Evolutionary conservation across 30 jellyfish, hydroid and myxozoan species (phyloP).

Genomic region (Mastigias papua): DNA sequence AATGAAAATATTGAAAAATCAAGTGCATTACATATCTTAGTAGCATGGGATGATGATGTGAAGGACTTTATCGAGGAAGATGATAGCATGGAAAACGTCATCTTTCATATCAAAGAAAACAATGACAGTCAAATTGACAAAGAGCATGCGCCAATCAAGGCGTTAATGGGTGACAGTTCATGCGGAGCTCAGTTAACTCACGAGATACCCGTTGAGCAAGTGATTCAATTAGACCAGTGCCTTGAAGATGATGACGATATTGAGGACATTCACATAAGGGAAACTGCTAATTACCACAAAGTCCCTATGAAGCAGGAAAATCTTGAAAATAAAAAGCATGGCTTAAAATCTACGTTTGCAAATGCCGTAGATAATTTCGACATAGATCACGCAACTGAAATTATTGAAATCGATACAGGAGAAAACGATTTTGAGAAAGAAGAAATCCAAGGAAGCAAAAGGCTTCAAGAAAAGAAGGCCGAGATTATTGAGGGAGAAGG

Average conservation of each 20-base stretch:
- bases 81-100: too few relatives aligned
- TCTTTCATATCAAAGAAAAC: too few relatives aligned
- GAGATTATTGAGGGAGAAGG: neutral
- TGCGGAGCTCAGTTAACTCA: neutral
- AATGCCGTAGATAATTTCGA: neutral
- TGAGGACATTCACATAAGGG: neutral
- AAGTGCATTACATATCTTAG: too few relatives aligned
- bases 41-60: too few relatives aligned
- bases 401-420: slow-evolving; percentile 11
- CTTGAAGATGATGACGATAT: neutral
- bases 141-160: too few relatives aligned
- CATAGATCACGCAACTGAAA: neutral
- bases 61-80: too few relatives aligned
- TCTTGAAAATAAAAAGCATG: neutral
- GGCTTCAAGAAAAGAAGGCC: neutral
- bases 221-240: neutral
- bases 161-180: too few relatives aligned
- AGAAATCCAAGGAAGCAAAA: neutral
- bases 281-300: neutral
- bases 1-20: too few relatives aligned
- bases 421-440: neutral
- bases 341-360: neutral
- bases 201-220: neutral
- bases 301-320: neutral
- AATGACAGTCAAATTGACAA: too few relatives aligned